Conservation (phyloP, 2,797 vertebrate species). For the Xyrichtys novacula region DNA sequence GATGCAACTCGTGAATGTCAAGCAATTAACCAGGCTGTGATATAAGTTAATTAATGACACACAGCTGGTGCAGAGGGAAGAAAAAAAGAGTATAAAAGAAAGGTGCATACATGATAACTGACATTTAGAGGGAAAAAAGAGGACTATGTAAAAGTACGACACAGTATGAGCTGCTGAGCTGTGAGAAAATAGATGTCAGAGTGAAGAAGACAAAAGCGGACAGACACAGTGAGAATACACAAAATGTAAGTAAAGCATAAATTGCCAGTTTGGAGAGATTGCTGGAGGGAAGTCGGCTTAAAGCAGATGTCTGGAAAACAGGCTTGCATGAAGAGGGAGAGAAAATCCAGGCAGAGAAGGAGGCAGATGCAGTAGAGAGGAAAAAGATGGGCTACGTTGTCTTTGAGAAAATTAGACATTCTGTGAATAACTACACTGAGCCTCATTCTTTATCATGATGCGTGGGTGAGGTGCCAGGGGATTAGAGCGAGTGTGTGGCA, state of each 20-base stretch:
- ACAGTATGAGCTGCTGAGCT: conserved; percentile 8
- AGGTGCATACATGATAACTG: conserved; percentile 21
- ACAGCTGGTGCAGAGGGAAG: conserved; percentile 40
- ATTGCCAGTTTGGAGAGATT: conserved; percentile 28
- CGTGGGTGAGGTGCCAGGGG: conserved; percentile 68
- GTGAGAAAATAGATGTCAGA: conserved; percentile 30
- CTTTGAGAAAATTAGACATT: conserved; percentile 71
- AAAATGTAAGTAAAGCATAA: conserved; percentile 31
- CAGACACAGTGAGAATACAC: conserved; percentile 29
- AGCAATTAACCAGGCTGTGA: conserved; percentile 68
- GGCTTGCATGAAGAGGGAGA: conserved; percentile 21
- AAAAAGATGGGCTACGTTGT: conserved; percentile 38
- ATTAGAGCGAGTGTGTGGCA: conserved; percentile 62
- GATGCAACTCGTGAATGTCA: conserved; percentile 72
- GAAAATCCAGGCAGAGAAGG: conserved; percentile 40
- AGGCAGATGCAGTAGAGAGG: conserved; percentile 33
- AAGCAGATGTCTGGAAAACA: conserved; percentile 44
- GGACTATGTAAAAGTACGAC: conserved; percentile 2
- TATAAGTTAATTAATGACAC: conserved; percentile 73
- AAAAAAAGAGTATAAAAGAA: conserved; percentile 7
- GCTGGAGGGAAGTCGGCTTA: conserved; percentile 23
- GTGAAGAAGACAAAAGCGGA: conserved; percentile 36
- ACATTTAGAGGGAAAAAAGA: conserved; percentile 2
- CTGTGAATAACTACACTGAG: conserved; percentile 68
- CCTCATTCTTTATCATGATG: conserved; percentile 59